phyloP scores from a whole-genome alignment of 2,113 vertebrate genomes.

The Ailuropoda melanoleuca region DNA sequence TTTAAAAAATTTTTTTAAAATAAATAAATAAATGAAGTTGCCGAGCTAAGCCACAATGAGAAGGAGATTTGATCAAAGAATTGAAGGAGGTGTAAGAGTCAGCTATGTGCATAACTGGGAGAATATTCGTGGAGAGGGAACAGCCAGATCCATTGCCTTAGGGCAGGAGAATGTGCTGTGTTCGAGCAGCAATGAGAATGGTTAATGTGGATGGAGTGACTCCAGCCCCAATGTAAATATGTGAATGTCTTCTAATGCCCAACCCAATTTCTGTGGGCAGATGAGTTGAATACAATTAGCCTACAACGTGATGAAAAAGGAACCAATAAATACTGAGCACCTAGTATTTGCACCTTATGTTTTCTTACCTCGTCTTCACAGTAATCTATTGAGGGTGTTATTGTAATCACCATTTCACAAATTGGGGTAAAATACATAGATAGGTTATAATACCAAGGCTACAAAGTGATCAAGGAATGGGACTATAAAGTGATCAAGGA shows the following conservation, averaged over 20 bases:
- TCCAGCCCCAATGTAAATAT: neutral
- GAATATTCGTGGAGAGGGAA: neutral
- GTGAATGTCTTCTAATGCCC: neutral
- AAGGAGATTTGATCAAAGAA: neutral
- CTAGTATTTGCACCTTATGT: neutral
- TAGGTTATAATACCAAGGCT: neutral
- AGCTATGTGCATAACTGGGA: neutral
- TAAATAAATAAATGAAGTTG: neutral
- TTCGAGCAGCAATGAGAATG: neutral
- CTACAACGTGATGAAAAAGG: neutral
- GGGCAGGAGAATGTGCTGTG: neutral
- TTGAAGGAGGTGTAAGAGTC: neutral
- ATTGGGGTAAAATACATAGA: neutral
- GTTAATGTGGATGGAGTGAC: neutral
- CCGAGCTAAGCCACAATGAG: neutral
- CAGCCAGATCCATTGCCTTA: neutral
- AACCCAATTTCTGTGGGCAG: too few species aligned
- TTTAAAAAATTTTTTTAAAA: too few species aligned
- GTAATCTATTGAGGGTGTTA: neutral
- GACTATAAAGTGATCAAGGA: neutral
- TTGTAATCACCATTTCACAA: neutral
- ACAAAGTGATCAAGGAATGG: neutral
- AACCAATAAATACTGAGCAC: neutral
- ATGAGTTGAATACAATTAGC: neutral
- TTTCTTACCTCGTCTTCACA: neutral